Base-by-base conservation (phyloP, 2,888 invertebrate genomes). In the Drosophila algonquin region DNA sequence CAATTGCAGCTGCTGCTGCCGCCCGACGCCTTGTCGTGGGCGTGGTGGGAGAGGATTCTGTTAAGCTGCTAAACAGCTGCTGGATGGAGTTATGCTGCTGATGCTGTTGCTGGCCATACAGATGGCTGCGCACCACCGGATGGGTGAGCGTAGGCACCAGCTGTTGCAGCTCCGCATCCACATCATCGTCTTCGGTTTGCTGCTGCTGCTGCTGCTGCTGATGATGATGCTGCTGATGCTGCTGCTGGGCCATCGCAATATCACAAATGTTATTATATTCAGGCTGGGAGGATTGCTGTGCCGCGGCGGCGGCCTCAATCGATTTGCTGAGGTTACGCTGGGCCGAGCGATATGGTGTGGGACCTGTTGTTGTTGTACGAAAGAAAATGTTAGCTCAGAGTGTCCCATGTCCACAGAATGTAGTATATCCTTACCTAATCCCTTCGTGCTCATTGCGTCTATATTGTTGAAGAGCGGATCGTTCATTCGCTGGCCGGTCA, bases 401-500 rank as follows among this genome's bases (percentile, higher is more conserved):
- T 6, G 35, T 35, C 4, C 21, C 1, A 3, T 10, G 12, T 5
- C 3, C 18, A 32, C 2, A 24, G 5, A 0, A 2, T 14, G 14
- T 16, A 5, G 4, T 48, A 2, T 2, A 6, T 18, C 1, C 77
- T 76, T 69, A 91, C 93, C 93, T 76, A 94, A 91, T 73, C 93
- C 91, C 68, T 93, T 92, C 80, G 94, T 93, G 78, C 93, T 91
- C 73, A 89, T 77, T 70, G 86, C 86, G 85, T 94, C 93, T 67
- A 94, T 94, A 90, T 94, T 94, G 87, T 94, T 94, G 75, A 95
- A 92, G 64, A 95, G 91, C 50, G 95, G 94, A 91, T 95, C 95
- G 91, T 92, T 77, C 88, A 75, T 74, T 3, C 79, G 82, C 60
- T 80, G 82, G 44, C 79, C 80, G 58, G 80, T 76, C 56, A 76